These are phyloP conservation scores for Phallusia fumigata DNA, from an alignment of 23 tunicate genomes.

Conservation along the genomic window DNA sequence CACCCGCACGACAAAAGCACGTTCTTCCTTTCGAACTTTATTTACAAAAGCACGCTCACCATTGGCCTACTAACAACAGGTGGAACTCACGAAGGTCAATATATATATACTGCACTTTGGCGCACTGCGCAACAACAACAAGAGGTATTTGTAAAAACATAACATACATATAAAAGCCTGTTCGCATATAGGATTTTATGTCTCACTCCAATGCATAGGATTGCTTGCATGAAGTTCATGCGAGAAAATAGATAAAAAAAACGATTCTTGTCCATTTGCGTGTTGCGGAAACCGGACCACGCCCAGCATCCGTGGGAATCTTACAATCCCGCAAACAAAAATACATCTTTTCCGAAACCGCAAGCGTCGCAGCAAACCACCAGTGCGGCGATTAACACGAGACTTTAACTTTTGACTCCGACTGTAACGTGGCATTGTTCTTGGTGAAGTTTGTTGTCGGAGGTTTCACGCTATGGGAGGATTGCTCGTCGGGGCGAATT, in stretches of 20 bases:
- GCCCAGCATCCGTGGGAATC: background rate
- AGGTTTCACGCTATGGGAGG: background rate
- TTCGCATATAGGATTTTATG: too few relatives aligned
- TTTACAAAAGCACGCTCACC: slow-evolving; percentile 2
- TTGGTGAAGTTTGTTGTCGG: background rate
- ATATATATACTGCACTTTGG: too few relatives aligned
- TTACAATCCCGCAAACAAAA: background rate
- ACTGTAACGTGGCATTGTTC: background rate
- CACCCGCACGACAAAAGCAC: background rate
- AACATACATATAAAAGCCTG: too few relatives aligned
- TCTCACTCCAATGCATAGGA: too few relatives aligned
- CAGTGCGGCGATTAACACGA: background rate
- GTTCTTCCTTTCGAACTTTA: background rate
- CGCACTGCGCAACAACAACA: too few relatives aligned
- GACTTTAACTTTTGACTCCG: background rate
- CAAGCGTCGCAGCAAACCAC: background rate
- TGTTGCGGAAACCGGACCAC: too few relatives aligned
- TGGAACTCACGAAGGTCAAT: too few relatives aligned
- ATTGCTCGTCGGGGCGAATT: slow-evolving; percentile 50
- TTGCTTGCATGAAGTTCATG: too few relatives aligned
- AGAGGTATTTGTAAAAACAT: too few relatives aligned
- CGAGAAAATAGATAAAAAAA: too few relatives aligned
- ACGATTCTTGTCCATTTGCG: too few relatives aligned
- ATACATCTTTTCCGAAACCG: background rate
- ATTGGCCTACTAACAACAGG: background rate